Evolutionary conservation across 2,113 vertebrate genomes (phyloP).

Genomic region (Sphaerodactylus townsendi): DNA sequence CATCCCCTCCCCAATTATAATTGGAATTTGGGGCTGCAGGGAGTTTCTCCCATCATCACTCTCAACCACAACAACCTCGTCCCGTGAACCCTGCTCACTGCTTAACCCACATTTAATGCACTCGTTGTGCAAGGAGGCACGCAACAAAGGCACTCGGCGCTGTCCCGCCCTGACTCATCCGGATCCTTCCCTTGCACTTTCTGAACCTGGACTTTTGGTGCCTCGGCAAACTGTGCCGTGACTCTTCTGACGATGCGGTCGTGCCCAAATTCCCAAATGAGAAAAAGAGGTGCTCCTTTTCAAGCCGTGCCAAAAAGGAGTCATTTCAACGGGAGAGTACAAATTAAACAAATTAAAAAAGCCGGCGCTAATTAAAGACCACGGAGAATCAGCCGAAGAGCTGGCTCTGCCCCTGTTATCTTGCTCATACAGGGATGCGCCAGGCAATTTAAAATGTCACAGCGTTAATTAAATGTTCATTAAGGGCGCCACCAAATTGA

Average conservation of each 20-base stretch:
- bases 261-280: slow-evolving; percentile 62
- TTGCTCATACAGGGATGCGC: slow-evolving; percentile 48
- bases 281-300: slow-evolving; percentile 47
- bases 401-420: slow-evolving; percentile 61
- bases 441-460: slow-evolving; percentile 32
- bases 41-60: too few relatives aligned
- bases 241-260: slow-evolving; percentile 48
- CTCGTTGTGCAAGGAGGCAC: too few relatives aligned
- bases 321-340: slow-evolving; percentile 70
- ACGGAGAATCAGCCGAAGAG: slow-evolving; percentile 44
- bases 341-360: slow-evolving; percentile 73
- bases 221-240: slow-evolving; percentile 49
- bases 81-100: too few relatives aligned
- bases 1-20: too few relatives aligned
- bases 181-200: background rate
- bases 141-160: background rate
- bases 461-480: slow-evolving; percentile 45
- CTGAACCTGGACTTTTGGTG: background rate
- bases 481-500: slow-evolving; percentile 42
- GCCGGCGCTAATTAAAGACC: slow-evolving; percentile 65
- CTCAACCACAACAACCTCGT: too few relatives aligned
- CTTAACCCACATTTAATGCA: too few relatives aligned
- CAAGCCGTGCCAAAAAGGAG: slow-evolving; percentile 62
- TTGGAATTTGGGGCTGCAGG: too few relatives aligned
- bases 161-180: background rate